Percentiles rank a stretch among this genome's conserved stretches.
phyloP scores from a whole-genome alignment of 1,140 invertebrate species.

The Mizuhopecten yessoensis region DNA sequence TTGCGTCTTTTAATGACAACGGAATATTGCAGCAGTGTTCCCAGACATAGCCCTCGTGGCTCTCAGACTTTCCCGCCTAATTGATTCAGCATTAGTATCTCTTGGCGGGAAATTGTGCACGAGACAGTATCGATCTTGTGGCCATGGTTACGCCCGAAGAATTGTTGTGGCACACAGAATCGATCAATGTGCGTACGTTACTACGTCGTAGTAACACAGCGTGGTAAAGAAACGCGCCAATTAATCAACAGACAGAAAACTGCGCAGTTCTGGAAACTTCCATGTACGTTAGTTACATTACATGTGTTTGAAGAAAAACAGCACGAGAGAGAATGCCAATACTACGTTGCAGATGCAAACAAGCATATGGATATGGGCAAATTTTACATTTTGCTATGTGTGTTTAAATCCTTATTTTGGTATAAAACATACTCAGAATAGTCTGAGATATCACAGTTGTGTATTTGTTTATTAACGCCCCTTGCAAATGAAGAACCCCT shows the following conservation, averaged over 20 bases:
- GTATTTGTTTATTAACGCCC: no score
- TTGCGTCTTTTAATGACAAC: conserved; percentile 26
- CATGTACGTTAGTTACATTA: neutral
- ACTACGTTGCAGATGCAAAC: no score
- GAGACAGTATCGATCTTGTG: conserved; percentile 21
- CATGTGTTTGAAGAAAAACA: no score
- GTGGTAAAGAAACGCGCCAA: neutral
- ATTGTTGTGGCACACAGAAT: neutral
- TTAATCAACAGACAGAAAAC: neutral
- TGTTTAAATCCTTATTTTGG: no score
- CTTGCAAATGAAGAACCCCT: no score
- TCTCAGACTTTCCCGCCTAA: conserved; percentile 28
- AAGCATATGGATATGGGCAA: no score
- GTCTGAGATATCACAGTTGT: no score
- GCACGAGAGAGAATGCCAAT: no score
- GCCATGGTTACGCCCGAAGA: conserved; percentile 10
- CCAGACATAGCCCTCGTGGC: neutral
- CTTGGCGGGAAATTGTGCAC: conserved; percentile 36
- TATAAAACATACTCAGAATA: no score
- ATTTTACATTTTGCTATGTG: no score
- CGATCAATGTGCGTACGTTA: neutral
- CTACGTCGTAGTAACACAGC: neutral
- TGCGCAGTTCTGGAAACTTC: neutral
- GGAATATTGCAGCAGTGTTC: conserved; percentile 11
- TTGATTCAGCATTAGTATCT: conserved; percentile 27